Base-by-base conservation (phyloP, 2,797 vertebrate species). In the Dendrocincla fuliginosa region DNA sequence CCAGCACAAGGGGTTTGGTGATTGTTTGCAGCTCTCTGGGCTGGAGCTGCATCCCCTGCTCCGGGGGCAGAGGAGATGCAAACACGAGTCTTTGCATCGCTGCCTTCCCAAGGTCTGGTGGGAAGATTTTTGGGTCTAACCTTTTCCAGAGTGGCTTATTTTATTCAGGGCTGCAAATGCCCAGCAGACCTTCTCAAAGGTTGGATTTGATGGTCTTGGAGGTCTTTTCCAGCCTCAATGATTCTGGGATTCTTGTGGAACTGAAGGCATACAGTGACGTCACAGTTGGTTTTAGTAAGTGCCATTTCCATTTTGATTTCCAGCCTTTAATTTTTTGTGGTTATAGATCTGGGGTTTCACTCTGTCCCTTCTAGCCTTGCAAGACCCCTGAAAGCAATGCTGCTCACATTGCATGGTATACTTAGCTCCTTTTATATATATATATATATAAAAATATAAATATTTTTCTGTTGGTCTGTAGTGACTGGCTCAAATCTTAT, bases 361-460 rank as follows among this genome's bases (percentile, higher is more conserved):
- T 61, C 24, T 61, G 9, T 42, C 42, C 32, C 32, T 27, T 61
- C 52, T 42, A 30, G 46, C 35, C 16, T 32, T 41, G 30, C 61
- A 39, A 30, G 37, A 3, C 28, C 15, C 12, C 14, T 9, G 23
- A 39, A 55, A 41, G 56, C n/a, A 11, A 22, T 19, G 27, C 56
- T 42, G 0, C 30, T 75, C 5, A 0, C 0, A 0, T n/a, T 41
- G 56, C 7, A 1, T 64, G 65, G 14, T 9, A 20, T 28, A 35
- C 16, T 11, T 60, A 55, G n/a, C 56, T 78, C 69, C 41, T 9
- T 41, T 17, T 60, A 8, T 60, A 13, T 41, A 22, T 33, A n/a
- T 35, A 23, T 55, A 47, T 47, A 24, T 35, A 44, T 11, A 63
- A 25, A 44, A 22, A 59, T 59, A 39, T 5, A 37, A 11, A 63